Conservation (phyloP, 2,113 vertebrate genomes). For the Excalfactoria chinensis region DNA sequence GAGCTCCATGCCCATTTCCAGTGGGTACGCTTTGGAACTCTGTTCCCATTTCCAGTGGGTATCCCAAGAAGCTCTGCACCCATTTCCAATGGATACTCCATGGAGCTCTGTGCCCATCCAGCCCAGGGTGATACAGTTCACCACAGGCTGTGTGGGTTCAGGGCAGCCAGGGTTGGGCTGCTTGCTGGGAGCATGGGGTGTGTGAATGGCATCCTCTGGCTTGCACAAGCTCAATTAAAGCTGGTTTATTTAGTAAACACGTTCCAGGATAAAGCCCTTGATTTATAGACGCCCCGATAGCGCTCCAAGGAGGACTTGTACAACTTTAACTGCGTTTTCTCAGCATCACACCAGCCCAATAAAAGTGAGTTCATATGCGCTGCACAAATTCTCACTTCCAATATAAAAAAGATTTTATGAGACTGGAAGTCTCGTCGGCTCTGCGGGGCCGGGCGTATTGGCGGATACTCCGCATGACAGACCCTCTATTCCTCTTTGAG, state of each 20-base stretch:
- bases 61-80: neutral
- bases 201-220: neutral
- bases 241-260: constrained; percentile 55
- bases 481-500: constrained; percentile 56
- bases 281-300: constrained; percentile 35
- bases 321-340: constrained; percentile 76
- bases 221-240: constrained; percentile 8
- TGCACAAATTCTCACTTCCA: constrained; percentile 74
- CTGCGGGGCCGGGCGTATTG: constrained; percentile 39
- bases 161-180: neutral
- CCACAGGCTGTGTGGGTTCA: constrained; percentile 24
- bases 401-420: constrained; percentile 78
- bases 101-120: constrained; percentile 33
- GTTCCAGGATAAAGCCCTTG: constrained; percentile 25
- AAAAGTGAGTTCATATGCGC: constrained; percentile 69
- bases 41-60: constrained; percentile 44
- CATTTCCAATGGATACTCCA: constrained; percentile 22
- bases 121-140: neutral
- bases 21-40: constrained; percentile 1
- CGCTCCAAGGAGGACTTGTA: constrained; percentile 63
- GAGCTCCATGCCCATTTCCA: constrained; percentile 42
- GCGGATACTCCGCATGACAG: constrained; percentile 50
- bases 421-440: constrained; percentile 66
- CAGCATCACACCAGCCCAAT: constrained; percentile 78
- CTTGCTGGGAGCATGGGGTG: neutral